phyloP scores from a whole-genome alignment of 2,113 vertebrate species.

The Gulo gulo region DNA sequence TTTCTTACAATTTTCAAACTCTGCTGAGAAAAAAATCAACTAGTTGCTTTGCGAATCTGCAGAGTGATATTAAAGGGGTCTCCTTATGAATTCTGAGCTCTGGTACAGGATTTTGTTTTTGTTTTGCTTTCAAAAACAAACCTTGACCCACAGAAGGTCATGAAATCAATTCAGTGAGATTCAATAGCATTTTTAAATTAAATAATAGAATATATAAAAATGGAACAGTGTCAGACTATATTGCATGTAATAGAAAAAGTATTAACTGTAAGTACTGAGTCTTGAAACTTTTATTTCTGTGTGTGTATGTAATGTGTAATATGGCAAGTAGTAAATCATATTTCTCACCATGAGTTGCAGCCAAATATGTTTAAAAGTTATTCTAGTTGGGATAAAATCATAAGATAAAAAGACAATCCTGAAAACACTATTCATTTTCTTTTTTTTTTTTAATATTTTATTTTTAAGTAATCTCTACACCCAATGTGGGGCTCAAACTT shows the following conservation, averaged over 20 bases:
- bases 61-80: not conserved
- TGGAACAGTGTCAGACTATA: not conserved
- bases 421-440: not conserved
- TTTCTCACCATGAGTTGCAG: not conserved
- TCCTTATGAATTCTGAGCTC: not conserved
- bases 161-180: not conserved
- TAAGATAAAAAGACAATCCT: not conserved
- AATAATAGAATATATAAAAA: not conserved
- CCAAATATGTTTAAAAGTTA: not conserved
- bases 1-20: not conserved
- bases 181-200: not conserved
- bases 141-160: not conserved
- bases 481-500: not conserved
- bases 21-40: not conserved
- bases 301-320: too few species aligned
- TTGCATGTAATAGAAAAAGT: not conserved
- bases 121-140: constrained; percentile 13
- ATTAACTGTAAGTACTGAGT: not conserved
- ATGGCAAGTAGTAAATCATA: not conserved
- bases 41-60: not conserved
- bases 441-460: not conserved
- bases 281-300: not conserved
- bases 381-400: not conserved
- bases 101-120: not conserved
- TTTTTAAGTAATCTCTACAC: not conserved